These are phyloP conservation scores for Anas platyrhynchos DNA, from an alignment of 2,113 vertebrate genomes.

Conservation along the genomic window DNA sequence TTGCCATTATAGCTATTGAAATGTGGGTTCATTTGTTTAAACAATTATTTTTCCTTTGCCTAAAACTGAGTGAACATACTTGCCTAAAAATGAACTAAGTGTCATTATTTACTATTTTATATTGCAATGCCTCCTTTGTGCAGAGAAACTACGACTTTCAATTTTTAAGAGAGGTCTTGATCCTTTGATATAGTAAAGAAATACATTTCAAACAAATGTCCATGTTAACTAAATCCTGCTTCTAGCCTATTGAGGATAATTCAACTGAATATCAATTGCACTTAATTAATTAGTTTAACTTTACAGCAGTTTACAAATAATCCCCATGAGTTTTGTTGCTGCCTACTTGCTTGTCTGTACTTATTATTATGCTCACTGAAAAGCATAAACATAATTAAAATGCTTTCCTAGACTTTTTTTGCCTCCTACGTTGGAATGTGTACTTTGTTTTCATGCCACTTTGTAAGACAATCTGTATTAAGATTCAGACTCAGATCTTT, in stretches of 20 bases:
- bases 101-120: not conserved
- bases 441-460: constrained; percentile 12
- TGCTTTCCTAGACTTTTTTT: constrained; percentile 30
- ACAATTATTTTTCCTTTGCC: not conserved
- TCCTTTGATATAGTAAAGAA: not conserved
- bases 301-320: constrained; percentile 60
- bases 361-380: constrained; percentile 51
- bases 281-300: constrained; percentile 69
- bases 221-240: not conserved
- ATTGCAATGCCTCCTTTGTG: not conserved
- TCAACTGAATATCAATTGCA: constrained; percentile 55
- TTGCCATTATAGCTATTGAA: not conserved
- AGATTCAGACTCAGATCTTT: constrained; percentile 1
- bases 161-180: not conserved
- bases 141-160: not conserved
- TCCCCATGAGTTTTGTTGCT: constrained; percentile 56
- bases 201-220: not conserved
- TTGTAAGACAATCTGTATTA: not conserved
- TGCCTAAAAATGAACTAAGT: not conserved
- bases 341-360: constrained; percentile 54
- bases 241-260: constrained; percentile 32
- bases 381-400: constrained; percentile 65
- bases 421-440: not conserved
- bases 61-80: not conserved
- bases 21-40: not conserved